Evolutionary conservation across 2,113 vertebrate species (phyloP), one percentile per base, ranked within the genome.

Genomic region (Aptenodytes patagonicus): DNA sequence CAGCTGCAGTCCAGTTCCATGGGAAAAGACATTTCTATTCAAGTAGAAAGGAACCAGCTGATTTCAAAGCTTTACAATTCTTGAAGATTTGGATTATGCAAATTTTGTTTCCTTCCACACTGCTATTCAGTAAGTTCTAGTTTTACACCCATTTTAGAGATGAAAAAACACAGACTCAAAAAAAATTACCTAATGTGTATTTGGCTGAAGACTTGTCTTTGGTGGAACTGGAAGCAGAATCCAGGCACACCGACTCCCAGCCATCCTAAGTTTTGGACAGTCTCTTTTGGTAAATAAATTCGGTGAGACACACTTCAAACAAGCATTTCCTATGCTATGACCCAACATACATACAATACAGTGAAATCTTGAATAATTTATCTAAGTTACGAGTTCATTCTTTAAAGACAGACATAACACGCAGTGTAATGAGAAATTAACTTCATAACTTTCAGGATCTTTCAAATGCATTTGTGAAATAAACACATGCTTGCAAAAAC

Each of bases 391-490:
- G 18, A 85, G 44, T 75, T 93, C 29, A 58, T 83, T 88, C 66
- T 89, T 87, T 77, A 83, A 91, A 91, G 62, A 47, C 6, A 90
- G 87, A 54, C 29, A 38, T 57, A 64, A 24, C 28, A 44, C 1
- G 0, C 52, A 87, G 21, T 54, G 69, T 64, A 87, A 72, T 46
- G 42, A 61, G 40, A 89, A 87, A 89, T 68, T 7, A 77, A n/a
- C 42, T 91, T 89, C 14, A 10, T 82, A 85, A 66, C 34, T 79
- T 94, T 71, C 44, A 76, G 47, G 26, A 87, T 71, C 34, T 83
- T 87, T 79, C 70, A 94, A 87, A 83, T 64, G n/a, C 29, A 24
- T 94, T 93, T 95, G 36, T 78, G 49, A 84, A 81, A 94, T 49
- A 46, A 76, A 65, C 55, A 42, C n/a, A 46, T 79, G 29, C 55